phyloP scores from a whole-genome alignment of 2,113 vertebrate species.

The Rhegmatorhina hoffmannsi region DNA sequence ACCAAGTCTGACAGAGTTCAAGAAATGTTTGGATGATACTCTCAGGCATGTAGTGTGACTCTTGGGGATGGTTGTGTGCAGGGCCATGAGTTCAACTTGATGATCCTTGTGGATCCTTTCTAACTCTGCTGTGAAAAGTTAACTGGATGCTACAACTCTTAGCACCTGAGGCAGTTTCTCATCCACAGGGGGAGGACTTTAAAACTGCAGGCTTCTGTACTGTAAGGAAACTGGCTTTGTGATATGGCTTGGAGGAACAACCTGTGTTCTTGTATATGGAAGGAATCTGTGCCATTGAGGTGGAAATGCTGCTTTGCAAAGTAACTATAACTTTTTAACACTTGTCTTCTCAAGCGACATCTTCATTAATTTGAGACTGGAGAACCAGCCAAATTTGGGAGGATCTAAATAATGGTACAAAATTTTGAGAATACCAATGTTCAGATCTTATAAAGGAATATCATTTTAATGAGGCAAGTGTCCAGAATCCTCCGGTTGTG shows the following conservation, averaged over 20 bases:
- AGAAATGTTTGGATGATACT: not conserved
- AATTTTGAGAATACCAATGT: fast-evolving
- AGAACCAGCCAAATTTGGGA: not conserved
- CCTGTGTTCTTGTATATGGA: fast-evolving
- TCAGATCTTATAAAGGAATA: not conserved
- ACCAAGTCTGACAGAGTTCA: not conserved
- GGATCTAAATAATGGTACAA: not conserved
- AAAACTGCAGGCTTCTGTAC: not conserved
- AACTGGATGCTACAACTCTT: not conserved
- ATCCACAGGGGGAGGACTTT: not conserved
- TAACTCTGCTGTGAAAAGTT: not conserved
- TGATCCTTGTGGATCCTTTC: not conserved
- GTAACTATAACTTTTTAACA: not conserved
- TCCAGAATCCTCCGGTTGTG: not conserved
- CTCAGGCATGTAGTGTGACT: not conserved
- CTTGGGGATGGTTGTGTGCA: not conserved
- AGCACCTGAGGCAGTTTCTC: not conserved
- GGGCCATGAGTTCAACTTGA: not conserved
- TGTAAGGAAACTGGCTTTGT: not conserved
- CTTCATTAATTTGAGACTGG: not conserved
- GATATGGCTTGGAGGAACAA: not conserved
- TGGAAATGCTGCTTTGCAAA: not conserved
- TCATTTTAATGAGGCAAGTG: not conserved
- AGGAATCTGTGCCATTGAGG: not conserved
- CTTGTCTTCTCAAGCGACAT: not conserved